Conservation (phyloP, 92 coral and sea anemone species). For the Heliopora coerulea region DNA sequence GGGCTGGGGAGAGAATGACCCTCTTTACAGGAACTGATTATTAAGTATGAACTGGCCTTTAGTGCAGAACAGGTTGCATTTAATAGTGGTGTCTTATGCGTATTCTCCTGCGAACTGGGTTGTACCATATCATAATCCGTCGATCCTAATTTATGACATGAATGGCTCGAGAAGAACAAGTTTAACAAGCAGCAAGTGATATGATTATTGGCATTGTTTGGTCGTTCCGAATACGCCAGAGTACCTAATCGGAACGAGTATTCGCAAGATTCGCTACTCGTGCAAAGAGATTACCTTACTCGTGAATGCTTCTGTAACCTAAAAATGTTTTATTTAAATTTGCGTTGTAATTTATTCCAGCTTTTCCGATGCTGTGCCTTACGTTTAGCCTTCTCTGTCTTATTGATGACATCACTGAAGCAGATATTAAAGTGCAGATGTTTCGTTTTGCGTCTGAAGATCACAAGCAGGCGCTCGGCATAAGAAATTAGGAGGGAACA, state of each 20-base stretch:
- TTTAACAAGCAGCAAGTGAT: no score
- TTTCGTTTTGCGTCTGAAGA: constrained; percentile 40
- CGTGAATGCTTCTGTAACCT: not conserved
- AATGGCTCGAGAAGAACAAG: no score
- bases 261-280: not conserved
- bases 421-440: constrained; percentile 39
- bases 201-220: no score
- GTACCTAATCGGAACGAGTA: not conserved
- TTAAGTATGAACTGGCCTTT: no score
- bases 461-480: constrained; percentile 43
- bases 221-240: not conserved
- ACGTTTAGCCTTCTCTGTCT: constrained; percentile 43
- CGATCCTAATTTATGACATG: no score
- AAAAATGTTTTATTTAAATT: not conserved
- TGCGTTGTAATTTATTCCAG: constrained; percentile 19
- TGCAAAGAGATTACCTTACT: not conserved
- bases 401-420: constrained; percentile 43
- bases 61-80: no score
- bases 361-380: constrained; percentile 42
- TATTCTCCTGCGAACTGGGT: no score
- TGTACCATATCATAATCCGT: no score
- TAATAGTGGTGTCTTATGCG: no score
- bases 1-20: no score
- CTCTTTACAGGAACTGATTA: no score
- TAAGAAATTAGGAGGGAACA: constrained; percentile 40